Evolutionary conservation across 2,888 invertebrate genomes (phyloP), one percentile per base, ranked within the genome.

Genomic region (Hesperia comma): DNA sequence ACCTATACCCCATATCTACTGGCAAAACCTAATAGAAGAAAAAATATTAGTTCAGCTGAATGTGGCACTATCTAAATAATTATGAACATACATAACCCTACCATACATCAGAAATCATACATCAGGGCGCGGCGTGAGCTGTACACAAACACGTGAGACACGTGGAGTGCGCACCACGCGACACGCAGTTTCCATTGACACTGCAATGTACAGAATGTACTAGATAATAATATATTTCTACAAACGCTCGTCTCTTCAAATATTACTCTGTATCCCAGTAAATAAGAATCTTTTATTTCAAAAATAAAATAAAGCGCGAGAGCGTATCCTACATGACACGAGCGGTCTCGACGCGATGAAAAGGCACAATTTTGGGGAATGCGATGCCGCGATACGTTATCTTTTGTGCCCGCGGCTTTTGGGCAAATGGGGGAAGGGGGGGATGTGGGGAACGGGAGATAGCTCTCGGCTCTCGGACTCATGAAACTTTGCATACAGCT

Each of bases 321-420:
- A 19, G 26, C 49, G 63, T 37, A 40, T 63, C 63, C 56, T 26
- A 26, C 56, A 53, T 53, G 64, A 53, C 51, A 51, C 63, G 63
- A 21, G 54, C 67, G 68, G 61, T 63, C 67, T 51, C 61, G 68
- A 55, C 67, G 60, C 75, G 73, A 75, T 73, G 74, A 77, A 78
- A 75, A 74, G 71, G 71, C 76, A 74, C 74, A 75, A 77, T 76
- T 77, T 75, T 75, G 71, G 72, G 68, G 68, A 61, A 63, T 68
- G 63, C 62, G 70, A 70, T 69, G 64, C 64, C 64, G 66, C 70
- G 75, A 76, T 76, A 74, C 64, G 69, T 71, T 74, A 77, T 77
- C 75, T 74, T 72, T 74, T 74, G 75, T 71, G 68, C 67, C 63
- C 63, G 63, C 63, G 63, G 63, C 63, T 63, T 63, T 56, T 37